Evolutionary conservation across 2,797 vertebrate genomes (phyloP).

Genomic region (Hylomyscus alleni): DNA sequence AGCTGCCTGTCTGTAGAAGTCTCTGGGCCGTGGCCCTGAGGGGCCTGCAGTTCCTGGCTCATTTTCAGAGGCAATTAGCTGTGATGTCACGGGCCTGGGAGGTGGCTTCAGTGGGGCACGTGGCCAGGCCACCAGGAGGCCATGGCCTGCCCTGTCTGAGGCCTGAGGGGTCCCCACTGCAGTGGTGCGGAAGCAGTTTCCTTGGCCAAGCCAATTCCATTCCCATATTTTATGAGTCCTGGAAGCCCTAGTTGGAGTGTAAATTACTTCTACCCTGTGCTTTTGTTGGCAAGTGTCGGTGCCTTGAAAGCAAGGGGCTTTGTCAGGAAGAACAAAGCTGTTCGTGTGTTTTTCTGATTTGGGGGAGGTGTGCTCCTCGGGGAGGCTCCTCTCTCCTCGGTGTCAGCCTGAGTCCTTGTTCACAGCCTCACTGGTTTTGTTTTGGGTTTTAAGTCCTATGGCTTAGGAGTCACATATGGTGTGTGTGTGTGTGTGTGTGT

Average conservation of each 20-base stretch:
- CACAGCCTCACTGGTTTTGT: slow-evolving; percentile 72
- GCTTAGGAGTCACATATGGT: slow-evolving; percentile 77
- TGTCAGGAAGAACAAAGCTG: slow-evolving; percentile 84
- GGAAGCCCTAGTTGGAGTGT: slow-evolving; percentile 53
- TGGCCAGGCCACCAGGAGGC: slow-evolving; percentile 51
- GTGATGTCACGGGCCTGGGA: slow-evolving; percentile 79
- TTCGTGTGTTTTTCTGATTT: slow-evolving; percentile 56
- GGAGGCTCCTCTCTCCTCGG: neutral
- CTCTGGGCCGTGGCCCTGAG: slow-evolving; percentile 78
- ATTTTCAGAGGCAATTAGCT: slow-evolving; percentile 88
- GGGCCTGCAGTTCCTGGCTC: slow-evolving; percentile 74
- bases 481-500: slow-evolving; percentile 26
- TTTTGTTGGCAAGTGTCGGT: slow-evolving; percentile 77
- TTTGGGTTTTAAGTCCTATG: slow-evolving; percentile 74
- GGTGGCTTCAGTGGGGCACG: neutral
- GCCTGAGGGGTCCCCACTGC: neutral
- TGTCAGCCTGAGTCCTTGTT: slow-evolving; percentile 26
- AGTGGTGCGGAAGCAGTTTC: neutral
- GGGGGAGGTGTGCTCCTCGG: slow-evolving; percentile 21
- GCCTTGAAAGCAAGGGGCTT: slow-evolving; percentile 77
- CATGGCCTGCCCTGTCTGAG: neutral
- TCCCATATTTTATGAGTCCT: slow-evolving; percentile 65
- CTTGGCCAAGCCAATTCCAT: slow-evolving; percentile 10
- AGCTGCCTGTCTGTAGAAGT: slow-evolving; percentile 82
- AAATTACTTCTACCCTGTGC: slow-evolving; percentile 76